Conservation (phyloP, 2,113 vertebrate species). For the Dicerorhinus sumatrensis region DNA sequence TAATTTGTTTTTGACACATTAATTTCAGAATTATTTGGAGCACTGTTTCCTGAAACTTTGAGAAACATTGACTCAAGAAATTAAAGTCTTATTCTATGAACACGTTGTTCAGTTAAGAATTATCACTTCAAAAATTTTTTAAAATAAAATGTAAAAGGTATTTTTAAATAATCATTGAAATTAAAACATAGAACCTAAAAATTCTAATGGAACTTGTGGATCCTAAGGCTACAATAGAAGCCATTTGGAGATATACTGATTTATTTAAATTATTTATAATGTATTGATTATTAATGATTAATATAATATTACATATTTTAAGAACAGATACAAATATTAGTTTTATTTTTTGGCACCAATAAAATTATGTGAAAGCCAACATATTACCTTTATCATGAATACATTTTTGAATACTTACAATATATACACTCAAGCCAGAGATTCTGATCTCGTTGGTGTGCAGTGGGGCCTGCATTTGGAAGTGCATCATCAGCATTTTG, state of each 20-base stretch:
- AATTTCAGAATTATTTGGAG: not conserved
- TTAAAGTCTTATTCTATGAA: not conserved
- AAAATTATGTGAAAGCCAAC: not conserved
- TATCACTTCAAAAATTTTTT: not conserved
- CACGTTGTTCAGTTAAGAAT: not conserved
- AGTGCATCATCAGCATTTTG: not conserved
- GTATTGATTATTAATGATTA: not conserved
- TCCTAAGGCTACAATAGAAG: not conserved
- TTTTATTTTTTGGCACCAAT: not conserved
- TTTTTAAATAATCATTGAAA: constrained; percentile 29
- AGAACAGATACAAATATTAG: not conserved
- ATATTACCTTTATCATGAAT: not conserved
- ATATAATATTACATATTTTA: not conserved
- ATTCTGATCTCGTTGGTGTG: not conserved
- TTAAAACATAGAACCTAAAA: constrained; percentile 34
- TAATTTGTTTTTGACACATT: not conserved
- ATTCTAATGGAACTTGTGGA: not conserved
- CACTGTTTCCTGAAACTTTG: not conserved
- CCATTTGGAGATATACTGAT: not conserved
- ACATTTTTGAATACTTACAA: not conserved
- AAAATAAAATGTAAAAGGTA: not conserved
- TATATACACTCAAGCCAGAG: not conserved
- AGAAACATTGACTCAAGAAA: not conserved
- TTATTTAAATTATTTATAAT: not conserved
- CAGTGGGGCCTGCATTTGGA: not conserved